Evolutionary conservation across 2,888 invertebrate species (phyloP).

Genomic region (Archips xylosteana): DNA sequence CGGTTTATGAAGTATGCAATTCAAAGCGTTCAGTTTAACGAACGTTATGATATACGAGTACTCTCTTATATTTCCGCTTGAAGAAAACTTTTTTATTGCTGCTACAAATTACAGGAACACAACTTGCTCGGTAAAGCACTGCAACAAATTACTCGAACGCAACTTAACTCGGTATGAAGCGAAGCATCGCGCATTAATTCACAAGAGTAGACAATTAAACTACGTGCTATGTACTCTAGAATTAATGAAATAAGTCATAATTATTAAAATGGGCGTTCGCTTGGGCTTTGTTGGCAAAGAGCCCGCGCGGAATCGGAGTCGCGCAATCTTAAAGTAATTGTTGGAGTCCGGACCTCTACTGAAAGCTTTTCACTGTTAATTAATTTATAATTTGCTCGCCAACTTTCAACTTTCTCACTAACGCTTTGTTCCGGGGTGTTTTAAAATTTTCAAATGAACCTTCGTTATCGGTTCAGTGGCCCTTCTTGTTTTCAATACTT

Average conservation of each 20-base stretch:
- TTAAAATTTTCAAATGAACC: constrained; percentile 53
- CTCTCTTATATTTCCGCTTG: background rate
- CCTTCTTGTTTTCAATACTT: constrained; percentile 33
- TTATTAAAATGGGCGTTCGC: constrained; percentile 66
- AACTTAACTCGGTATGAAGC: constrained; percentile 13
- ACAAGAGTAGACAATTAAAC: constrained; percentile 42
- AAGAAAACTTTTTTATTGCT: background rate
- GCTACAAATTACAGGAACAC: constrained; percentile 12
- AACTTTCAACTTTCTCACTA: constrained; percentile 62
- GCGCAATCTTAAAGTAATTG: constrained; percentile 74
- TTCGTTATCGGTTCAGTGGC: constrained; percentile 34
- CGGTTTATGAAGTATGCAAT: background rate
- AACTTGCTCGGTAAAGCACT: constrained; percentile 3
- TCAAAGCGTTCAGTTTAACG: background rate
- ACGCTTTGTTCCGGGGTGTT: constrained; percentile 49
- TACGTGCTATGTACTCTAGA: constrained; percentile 50
- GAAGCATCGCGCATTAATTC: constrained; percentile 37
- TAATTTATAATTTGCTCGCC: constrained; percentile 77
- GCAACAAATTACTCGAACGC: constrained; percentile 12
- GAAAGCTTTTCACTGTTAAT: constrained; percentile 72
- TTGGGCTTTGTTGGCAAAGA: constrained; percentile 67
- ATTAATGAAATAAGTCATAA: constrained; percentile 70
- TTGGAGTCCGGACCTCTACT: constrained; percentile 58
- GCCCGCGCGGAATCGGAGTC: constrained; percentile 67
- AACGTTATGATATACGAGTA: background rate